Conservation (phyloP, 2,888 invertebrate genomes). For the Drosophila prolongata region DNA sequence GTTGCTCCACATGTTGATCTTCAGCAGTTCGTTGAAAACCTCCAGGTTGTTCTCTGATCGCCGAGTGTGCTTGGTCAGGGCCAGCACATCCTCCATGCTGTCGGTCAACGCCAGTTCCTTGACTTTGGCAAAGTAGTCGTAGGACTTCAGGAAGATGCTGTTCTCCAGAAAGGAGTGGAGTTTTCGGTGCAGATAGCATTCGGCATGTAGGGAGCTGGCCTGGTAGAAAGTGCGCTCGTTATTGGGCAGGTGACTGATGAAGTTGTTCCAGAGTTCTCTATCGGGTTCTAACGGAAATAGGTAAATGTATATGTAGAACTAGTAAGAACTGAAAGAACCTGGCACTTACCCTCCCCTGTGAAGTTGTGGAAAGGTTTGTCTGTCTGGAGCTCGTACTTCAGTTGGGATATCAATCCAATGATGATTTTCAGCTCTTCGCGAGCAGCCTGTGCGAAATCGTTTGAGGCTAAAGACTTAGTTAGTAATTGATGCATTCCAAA, state of each 20-base stretch:
- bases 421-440: slow-evolving; percentile 89
- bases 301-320: too few species aligned
- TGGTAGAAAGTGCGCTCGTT: slow-evolving; percentile 87
- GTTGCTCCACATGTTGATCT: slow-evolving; percentile 95
- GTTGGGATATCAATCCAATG: slow-evolving; percentile 90
- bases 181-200: slow-evolving; percentile 95
- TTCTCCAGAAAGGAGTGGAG: slow-evolving; percentile 88
- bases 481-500: not conserved
- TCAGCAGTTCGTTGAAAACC: slow-evolving; percentile 51
- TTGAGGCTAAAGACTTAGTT: slow-evolving; percentile 21
- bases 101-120: slow-evolving; percentile 88
- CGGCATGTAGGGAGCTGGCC: slow-evolving; percentile 93
- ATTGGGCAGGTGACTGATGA: slow-evolving; percentile 85
- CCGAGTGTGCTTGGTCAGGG: slow-evolving; percentile 51
- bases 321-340: not conserved
- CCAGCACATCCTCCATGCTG: slow-evolving; percentile 65
- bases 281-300: slow-evolving; percentile 68
- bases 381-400: slow-evolving; percentile 95
- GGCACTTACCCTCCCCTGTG: slow-evolving; percentile 60
- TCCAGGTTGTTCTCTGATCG: slow-evolving; percentile 35
- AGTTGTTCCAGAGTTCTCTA: slow-evolving; percentile 83
- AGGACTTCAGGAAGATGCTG: slow-evolving; percentile 86
- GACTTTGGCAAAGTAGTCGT: slow-evolving; percentile 91
- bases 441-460: slow-evolving; percentile 85
- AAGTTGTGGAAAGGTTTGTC: slow-evolving; percentile 91